Evolutionary conservation across 1,140 invertebrate genomes (phyloP).

Genomic region (Panonychus citri): DNA sequence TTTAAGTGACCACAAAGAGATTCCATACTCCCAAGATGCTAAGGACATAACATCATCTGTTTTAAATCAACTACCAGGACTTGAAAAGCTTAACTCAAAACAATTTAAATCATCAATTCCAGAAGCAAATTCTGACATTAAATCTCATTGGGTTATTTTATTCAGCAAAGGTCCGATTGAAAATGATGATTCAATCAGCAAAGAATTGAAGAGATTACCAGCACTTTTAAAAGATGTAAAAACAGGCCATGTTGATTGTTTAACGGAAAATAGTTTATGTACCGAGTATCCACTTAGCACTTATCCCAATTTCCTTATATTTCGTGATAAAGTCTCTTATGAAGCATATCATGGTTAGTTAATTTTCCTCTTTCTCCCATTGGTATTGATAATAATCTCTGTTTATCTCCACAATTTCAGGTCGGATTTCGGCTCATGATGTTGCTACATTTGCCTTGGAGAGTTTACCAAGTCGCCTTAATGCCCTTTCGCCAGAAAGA

Average conservation of each 20-base stretch:
- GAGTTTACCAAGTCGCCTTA: slow-evolving; percentile 34
- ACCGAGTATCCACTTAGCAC: slow-evolving; percentile 27
- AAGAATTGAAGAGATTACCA: slow-evolving; percentile 29
- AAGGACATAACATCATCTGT: slow-evolving; percentile 31
- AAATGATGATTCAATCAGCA: slow-evolving; percentile 27
- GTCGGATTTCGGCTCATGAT: slow-evolving; percentile 35
- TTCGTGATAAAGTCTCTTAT: slow-evolving; percentile 41
- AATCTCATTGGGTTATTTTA: slow-evolving; percentile 35
- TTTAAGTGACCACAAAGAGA: background rate
- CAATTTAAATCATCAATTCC: slow-evolving; percentile 13
- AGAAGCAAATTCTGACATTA: background rate
- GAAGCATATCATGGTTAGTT: slow-evolving; percentile 39
- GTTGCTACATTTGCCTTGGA: slow-evolving; percentile 41
- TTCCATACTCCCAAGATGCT: slow-evolving; percentile 10
- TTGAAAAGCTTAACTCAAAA: slow-evolving; percentile 20
- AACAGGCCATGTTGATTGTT: background rate
- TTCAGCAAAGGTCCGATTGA: slow-evolving; percentile 33
- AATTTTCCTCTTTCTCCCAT: too few species aligned
- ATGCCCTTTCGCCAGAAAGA: slow-evolving; percentile 34
- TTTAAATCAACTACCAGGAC: slow-evolving; percentile 30
- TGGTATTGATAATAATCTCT: too few species aligned
- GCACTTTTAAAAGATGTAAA: slow-evolving; percentile 28
- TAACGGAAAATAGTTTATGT: slow-evolving; percentile 24
- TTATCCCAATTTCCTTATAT: slow-evolving; percentile 42
- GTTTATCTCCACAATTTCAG: slow-evolving; percentile 16